Conservation (phyloP, 2,888 invertebrate genomes). For the Maniola hyperantus region DNA sequence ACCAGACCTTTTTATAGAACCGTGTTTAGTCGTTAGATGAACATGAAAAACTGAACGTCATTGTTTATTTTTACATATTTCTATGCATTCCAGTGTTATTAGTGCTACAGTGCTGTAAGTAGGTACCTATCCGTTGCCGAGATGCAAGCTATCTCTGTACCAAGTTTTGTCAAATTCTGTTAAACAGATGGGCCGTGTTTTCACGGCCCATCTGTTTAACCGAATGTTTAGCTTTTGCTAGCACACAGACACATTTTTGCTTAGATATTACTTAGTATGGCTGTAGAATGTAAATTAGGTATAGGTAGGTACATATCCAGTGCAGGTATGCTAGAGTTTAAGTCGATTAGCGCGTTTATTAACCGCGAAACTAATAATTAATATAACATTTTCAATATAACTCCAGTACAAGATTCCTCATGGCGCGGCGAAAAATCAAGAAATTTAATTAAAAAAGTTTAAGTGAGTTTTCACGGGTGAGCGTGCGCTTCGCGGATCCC, state of each 20-base stretch:
- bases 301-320: no score
- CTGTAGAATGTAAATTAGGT: no score
- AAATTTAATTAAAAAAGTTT: slow-evolving; percentile 82
- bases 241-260: no score
- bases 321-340: slow-evolving; percentile 56
- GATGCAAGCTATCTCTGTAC: no score
- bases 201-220: no score
- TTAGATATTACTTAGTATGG: no score
- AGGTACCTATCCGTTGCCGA: no score
- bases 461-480: slow-evolving; percentile 80
- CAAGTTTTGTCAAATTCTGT: no score
- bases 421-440: slow-evolving; percentile 67
- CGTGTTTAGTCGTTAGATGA: background rate
- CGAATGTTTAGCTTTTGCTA: no score
- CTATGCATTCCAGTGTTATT: background rate
- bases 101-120: background rate
- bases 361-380: slow-evolving; percentile 72
- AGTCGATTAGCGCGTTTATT: slow-evolving; percentile 70
- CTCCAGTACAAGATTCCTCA: slow-evolving; percentile 65
- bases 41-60: background rate
- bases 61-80: slow-evolving; percentile 1
- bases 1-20: slow-evolving; percentile 42
- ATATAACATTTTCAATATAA: slow-evolving; percentile 77
- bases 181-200: no score
- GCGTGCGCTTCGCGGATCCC: slow-evolving; percentile 63